Evolutionary conservation across 2,113 vertebrate species (phyloP).

Genomic region (Ciconia boyciana): DNA sequence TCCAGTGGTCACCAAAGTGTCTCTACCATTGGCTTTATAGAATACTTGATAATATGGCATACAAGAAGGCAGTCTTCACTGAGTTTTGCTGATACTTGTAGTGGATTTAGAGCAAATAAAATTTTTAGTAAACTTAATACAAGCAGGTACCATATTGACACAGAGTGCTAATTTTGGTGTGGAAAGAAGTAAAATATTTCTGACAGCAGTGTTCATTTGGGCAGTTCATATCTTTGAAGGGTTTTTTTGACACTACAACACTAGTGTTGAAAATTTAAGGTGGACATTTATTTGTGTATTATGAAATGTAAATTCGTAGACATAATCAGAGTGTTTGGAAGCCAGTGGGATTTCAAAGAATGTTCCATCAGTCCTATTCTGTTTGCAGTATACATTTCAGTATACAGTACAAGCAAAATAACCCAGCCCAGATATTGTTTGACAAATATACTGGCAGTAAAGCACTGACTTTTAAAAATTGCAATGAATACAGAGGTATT

Average conservation of each 20-base stretch:
- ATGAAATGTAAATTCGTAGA: neutral
- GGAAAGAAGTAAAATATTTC: neutral
- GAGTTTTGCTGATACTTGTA: neutral
- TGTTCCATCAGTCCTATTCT: neutral
- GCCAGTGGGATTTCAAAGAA: neutral
- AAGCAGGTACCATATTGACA: neutral
- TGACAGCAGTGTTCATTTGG: neutral
- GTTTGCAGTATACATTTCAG: neutral
- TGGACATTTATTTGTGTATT: neutral
- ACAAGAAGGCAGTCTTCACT: neutral
- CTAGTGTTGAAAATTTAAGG: neutral
- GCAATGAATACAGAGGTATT: neutral
- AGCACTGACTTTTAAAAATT: neutral
- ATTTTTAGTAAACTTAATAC: neutral
- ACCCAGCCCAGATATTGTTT: neutral
- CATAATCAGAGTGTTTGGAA: neutral
- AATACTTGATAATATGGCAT: neutral
- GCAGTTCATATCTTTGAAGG: neutral
- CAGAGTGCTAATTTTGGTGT: neutral
- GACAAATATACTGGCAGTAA: neutral
- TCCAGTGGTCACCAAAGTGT: neutral
- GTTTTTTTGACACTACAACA: neutral
- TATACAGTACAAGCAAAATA: neutral
- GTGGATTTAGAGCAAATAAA: neutral
- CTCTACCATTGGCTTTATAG: neutral